Base-by-base conservation (phyloP, 2,113 vertebrate species). In the Suricata suricatta region DNA sequence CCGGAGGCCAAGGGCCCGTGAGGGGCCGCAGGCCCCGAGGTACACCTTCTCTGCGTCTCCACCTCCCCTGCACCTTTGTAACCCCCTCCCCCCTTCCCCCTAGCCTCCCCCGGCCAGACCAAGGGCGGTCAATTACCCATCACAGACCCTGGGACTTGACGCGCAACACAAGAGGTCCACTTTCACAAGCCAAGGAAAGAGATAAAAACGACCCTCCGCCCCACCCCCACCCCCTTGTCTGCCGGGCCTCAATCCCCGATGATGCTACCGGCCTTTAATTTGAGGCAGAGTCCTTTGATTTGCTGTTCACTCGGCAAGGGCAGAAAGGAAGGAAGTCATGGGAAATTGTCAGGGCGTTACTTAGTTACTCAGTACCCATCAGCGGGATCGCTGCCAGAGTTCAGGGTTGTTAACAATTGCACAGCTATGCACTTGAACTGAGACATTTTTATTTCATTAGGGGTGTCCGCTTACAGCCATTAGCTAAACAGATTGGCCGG, bases 371-470 rank as follows among this genome's bases (percentile, higher is more conserved):
- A 95, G 97, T 64, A 92, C 88, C 98, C 97, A 96, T 98, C 97
- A 83, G 80, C 5, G 21, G 83, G 87, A 87, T 88, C 95, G 90
- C 97, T 96, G 97, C 98, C 94, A 50, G 72, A 94, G 93, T 97
- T 98, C 97, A 92, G 98, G 96, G 87, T 98, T 96, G 97, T 97
- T 98, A 98, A 97, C 99, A 97, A 98, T 98, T 97, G 98, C 71
- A 63, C 98, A 94, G 98, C 98, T 98, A n/a, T 96, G 98, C 97
- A 97, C 98, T 99, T 98, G 98, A 97, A 98, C 96, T 0, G 66
- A 98, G 99, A 98, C 99, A 98, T 99, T 99, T 99, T 99, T 99
- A 99, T 99, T 99, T 99, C 99, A 99, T 99, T 99, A 98, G 21
- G 71, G 97, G 99, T 99, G 99, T 99, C 99, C 76, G 98, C 87